Evolutionary conservation across 2,888 invertebrate species (phyloP), one percentile per base, ranked within the genome.

Genomic region (Agrochola circellaris): DNA sequence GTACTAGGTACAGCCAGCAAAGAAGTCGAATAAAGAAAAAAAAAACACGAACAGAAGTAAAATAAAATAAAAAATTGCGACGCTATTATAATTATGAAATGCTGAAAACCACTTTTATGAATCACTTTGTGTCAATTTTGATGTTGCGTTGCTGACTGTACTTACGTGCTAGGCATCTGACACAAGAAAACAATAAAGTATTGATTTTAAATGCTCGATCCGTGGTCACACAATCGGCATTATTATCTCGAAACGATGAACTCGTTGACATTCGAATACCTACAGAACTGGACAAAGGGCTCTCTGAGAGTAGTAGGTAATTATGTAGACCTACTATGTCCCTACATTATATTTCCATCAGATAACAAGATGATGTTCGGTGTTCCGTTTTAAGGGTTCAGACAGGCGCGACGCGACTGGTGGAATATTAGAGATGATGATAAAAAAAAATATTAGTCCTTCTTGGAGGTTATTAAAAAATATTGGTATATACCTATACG

Each of bases 241-340:
- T 64, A n/a, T 45, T 71, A 64, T 45, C 73, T 34, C n/a, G 17
- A 45, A n/a, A 2, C 17, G 30, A 71, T 56, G 17, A 56, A 56
- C 42, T 42, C 54, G 23, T 42, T 23, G 42, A 30, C 72, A 26
- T 23, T 23, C 17, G n/a, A 68, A n/a, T 68, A 51, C 20, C 0
- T 45, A 45, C 5, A 20, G 20, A 51, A 51, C 51, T 51, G 26
- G 38, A 72, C 51, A 72, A 69, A 69, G 69, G 23, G 38, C 38
- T 54, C 15, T 23, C 15, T 23, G n/a, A 23, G 23, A 9, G 20
- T 51, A 51, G 5, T 17, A 48, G 42, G 6, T 48, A 45, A 34
- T 5, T 0, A 61, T 23, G 11, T 20, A 34, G 30, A 23, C 13
- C 13, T 23, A 34, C 6, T 34, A 26, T 61, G 20, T 60, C 30